Conservation (phyloP, 2,888 invertebrate genomes). For the Tolmerus cingulatus region DNA sequence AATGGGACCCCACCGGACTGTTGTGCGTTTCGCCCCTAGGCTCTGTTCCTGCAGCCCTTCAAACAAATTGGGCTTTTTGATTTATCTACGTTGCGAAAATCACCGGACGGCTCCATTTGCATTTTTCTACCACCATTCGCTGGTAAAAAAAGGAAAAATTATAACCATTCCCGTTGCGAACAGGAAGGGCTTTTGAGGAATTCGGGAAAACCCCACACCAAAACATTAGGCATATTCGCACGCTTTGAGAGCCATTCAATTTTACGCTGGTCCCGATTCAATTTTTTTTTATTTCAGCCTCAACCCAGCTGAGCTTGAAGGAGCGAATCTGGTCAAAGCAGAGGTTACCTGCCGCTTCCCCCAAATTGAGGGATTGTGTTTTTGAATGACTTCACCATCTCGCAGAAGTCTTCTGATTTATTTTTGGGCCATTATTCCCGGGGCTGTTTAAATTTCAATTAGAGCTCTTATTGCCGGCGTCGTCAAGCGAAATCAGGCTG, state of each 20-base stretch:
- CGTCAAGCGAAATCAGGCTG: background rate
- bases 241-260: background rate
- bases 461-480: background rate
- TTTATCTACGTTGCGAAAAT: background rate
- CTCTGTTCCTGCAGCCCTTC: background rate
- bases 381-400: background rate
- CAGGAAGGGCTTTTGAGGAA: background rate
- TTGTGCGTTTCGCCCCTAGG: background rate
- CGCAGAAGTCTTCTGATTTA: background rate
- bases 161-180: background rate
- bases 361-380: background rate
- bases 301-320: background rate
- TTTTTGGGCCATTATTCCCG: background rate
- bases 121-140: background rate
- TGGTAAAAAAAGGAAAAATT: background rate
- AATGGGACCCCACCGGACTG: background rate
- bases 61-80: background rate
- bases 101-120: background rate
- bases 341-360: background rate
- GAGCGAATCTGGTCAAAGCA: background rate
- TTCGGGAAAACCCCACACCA: background rate
- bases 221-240: background rate
- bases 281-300: background rate
- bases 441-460: background rate
- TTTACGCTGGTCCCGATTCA: background rate